Conservation (phyloP, 2,797 vertebrate genomes). For the Linurgus olivaceus region DNA sequence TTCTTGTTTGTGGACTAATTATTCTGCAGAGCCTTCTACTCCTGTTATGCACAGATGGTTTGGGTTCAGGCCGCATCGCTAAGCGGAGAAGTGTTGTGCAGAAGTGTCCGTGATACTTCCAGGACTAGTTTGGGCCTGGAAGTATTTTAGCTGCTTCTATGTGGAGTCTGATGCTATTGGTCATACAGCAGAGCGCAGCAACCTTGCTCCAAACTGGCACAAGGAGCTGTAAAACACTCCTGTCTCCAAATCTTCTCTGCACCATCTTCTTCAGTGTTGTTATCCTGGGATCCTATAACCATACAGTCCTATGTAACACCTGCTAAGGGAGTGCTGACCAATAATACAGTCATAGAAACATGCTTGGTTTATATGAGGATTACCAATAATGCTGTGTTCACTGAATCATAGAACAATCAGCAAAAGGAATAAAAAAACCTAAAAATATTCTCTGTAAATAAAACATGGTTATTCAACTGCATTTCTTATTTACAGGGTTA, state of each 20-base stretch:
- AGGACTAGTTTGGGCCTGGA: neutral
- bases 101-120: neutral
- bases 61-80: neutral
- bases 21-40: neutral
- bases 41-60: neutral
- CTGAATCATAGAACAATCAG: neutral
- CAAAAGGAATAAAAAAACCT: neutral
- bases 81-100: neutral
- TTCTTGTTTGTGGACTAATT: neutral
- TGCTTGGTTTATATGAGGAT: neutral
- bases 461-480: neutral
- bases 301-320: neutral
- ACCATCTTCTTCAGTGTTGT: neutral
- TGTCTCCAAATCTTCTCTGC: neutral
- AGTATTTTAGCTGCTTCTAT: constrained; percentile 9
- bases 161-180: neutral
- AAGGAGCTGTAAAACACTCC: neutral
- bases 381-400: neutral
- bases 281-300: neutral
- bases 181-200: neutral
- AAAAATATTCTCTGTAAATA: neutral
- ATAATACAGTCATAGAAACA: neutral
- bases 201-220: neutral
- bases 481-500: neutral
- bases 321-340: neutral